Percentiles rank a stretch among this genome's conserved stretches.
Evolutionary conservation across 2,797 vertebrate genomes (phyloP).

Genomic region (Sphaeramia orbicularis): DNA sequence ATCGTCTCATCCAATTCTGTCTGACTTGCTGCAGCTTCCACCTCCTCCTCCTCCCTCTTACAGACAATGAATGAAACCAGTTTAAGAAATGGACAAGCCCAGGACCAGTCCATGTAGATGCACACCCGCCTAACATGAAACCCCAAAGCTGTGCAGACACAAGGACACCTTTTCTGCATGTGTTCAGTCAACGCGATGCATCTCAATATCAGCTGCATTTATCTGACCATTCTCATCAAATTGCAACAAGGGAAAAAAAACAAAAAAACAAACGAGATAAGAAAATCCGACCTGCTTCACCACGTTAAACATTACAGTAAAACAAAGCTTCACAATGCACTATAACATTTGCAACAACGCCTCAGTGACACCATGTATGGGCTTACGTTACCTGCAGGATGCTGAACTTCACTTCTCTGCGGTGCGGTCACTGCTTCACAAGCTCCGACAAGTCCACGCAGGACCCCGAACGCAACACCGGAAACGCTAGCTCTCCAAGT

Average conservation of each 20-base stretch:
- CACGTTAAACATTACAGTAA: background rate
- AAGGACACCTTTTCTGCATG: background rate
- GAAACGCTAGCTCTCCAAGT: slow-evolving; percentile 18
- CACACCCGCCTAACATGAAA: background rate
- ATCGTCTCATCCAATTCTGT: slow-evolving; percentile 2
- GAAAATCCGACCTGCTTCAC: background rate
- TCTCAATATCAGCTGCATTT: slow-evolving; percentile 14
- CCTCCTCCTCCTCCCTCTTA: slow-evolving; percentile 56
- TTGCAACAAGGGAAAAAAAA: slow-evolving; percentile 1
- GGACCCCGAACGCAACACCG: background rate
- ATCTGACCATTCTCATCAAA: slow-evolving; percentile 20
- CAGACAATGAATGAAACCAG: slow-evolving; percentile 80
- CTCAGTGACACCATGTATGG: slow-evolving; percentile 8
- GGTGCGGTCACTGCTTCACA: slow-evolving; percentile 59
- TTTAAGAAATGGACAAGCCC: slow-evolving; percentile 47
- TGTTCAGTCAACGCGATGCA: background rate
- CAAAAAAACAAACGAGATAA: slow-evolving; percentile 18
- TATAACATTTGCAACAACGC: background rate
- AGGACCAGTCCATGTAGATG: slow-evolving; percentile 29
- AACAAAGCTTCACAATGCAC: background rate
- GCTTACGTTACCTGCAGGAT: slow-evolving; percentile 75
- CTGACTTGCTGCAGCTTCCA: slow-evolving; percentile 65
- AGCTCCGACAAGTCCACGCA: slow-evolving; percentile 40
- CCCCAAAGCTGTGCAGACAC: background rate
- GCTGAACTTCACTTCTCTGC: slow-evolving; percentile 82